Evolutionary conservation across 2,888 invertebrate genomes (phyloP).

Genomic region (Drosophila kuntzei): DNA sequence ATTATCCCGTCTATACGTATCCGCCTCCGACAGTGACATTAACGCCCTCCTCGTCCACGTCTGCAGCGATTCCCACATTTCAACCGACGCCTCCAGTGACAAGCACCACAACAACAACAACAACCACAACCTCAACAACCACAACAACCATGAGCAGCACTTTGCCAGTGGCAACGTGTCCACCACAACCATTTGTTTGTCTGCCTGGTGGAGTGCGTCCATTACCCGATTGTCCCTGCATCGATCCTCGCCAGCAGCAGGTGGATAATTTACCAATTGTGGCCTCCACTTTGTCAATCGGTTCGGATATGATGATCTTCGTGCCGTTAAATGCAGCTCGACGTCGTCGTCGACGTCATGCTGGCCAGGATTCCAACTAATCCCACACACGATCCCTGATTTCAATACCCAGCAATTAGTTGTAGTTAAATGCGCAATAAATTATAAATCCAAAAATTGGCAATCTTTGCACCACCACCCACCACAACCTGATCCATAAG

Average conservation of each 20-base stretch:
- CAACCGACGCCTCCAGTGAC: constrained; percentile 65
- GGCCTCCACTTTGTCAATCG: constrained; percentile 33
- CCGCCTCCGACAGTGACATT: constrained; percentile 68
- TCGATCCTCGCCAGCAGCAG: constrained; percentile 80
- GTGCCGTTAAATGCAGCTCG: constrained; percentile 61
- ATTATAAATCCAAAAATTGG: constrained; percentile 28
- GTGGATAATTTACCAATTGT: constrained; percentile 16
- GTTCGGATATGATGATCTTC: constrained; percentile 81
- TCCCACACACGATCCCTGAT: background rate
- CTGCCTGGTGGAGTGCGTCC: constrained; percentile 80
- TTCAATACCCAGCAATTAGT: constrained; percentile 6
- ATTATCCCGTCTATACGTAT: constrained; percentile 78
- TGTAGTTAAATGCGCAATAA: constrained; percentile 51
- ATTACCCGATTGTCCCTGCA: constrained; percentile 83
- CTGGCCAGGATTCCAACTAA: constrained; percentile 22
- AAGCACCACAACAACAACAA: background rate
- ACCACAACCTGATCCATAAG: constrained; percentile 25
- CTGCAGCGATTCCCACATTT: constrained; percentile 57
- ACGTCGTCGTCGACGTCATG: constrained; percentile 67
- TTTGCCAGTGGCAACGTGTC: constrained; percentile 62
- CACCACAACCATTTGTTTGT: constrained; percentile 78
- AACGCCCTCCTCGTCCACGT: constrained; percentile 59
- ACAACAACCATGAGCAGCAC: constrained; percentile 33
- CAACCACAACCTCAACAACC: constrained; percentile 42
- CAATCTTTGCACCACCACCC: background rate